A percentile compares a stretch with the other conserved stretches of the same genome.
Conservation (phyloP, 2,888 invertebrate genomes). For the Agonopterix heracliana region DNA sequence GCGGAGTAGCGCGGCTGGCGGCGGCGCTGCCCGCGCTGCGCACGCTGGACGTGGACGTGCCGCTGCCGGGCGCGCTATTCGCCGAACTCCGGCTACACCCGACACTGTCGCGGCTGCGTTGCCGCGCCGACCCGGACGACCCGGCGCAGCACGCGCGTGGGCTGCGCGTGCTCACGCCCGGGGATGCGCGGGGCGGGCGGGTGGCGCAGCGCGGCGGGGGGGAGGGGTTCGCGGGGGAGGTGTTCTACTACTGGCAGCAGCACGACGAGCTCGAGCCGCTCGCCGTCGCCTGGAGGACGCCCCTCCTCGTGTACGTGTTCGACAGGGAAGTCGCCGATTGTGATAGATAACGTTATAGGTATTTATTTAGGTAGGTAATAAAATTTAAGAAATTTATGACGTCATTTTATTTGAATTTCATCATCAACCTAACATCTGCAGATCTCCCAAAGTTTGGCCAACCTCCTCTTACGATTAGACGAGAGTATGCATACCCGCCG, state of each 20-base stretch:
- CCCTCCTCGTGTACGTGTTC: not conserved
- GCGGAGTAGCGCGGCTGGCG: conserved; percentile 14
- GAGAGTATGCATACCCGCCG: too few relatives aligned
- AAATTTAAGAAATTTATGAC: too few relatives aligned
- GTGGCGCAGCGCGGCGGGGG: conserved; percentile 22
- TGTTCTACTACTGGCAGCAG: conserved; percentile 27
- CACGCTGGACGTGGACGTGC: conserved; percentile 16
- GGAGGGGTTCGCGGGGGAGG: conserved; percentile 26
- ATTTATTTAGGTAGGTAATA: too few relatives aligned
- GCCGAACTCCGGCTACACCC: not conserved
- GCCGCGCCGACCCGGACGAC: not conserved
- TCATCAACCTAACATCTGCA: too few relatives aligned
- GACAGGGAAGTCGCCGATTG: not conserved
- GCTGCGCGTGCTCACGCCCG: conserved; percentile 9
- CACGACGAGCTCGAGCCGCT: conserved; percentile 9
- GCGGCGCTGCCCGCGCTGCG: conserved; percentile 9
- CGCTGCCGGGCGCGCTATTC: conserved; percentile 1
- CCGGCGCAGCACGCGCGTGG: conserved; percentile 1
- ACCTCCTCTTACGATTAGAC: too few relatives aligned
- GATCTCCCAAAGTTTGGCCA: too few relatives aligned
- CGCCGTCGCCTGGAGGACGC: not conserved
- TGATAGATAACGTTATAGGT: too few relatives aligned
- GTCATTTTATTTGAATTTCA: too few relatives aligned
- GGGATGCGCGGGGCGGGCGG: conserved; percentile 16
- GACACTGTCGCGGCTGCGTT: not conserved